Conservation (phyloP, 2,888 invertebrate species). For the Microplitis manilae region DNA sequence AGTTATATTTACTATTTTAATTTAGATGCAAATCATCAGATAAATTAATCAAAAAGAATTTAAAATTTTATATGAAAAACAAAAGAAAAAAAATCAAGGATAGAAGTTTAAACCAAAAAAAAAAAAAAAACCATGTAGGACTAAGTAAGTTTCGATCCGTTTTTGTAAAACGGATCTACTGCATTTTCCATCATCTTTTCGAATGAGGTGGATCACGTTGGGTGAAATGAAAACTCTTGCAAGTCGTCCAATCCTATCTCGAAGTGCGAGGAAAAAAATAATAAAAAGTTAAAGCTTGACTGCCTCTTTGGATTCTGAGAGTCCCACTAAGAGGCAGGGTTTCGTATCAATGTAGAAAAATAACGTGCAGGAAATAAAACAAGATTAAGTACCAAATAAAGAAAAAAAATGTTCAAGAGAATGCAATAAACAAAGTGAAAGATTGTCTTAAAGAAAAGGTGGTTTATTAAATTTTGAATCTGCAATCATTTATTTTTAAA, state of each 20-base stretch:
- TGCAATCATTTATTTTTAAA: not conserved
- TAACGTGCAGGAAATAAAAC: not conserved
- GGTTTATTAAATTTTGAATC: not conserved
- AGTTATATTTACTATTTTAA: too few species aligned
- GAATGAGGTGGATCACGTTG: slow-evolving; percentile 24
- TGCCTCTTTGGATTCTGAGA: not conserved
- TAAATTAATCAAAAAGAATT: not conserved
- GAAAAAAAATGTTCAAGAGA: not conserved
- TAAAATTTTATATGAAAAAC: not conserved
- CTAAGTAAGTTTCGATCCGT: not conserved
- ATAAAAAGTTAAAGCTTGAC: not conserved
- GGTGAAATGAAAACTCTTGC: slow-evolving; percentile 19
- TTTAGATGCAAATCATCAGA: too few species aligned
- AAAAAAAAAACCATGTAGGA: not conserved
- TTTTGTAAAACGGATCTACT: not conserved
- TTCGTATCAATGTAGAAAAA: not conserved
- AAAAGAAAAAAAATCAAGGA: not conserved
- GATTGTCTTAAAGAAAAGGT: not conserved
- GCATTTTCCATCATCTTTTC: slow-evolving; percentile 13
- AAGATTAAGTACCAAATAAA: not conserved
- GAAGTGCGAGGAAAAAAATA: slow-evolving; percentile 6
- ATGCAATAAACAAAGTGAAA: slow-evolving; percentile 1
- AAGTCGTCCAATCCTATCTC: slow-evolving; percentile 20
- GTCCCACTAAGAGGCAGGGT: not conserved
- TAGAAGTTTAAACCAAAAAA: not conserved